Conservation (phyloP, 2,113 vertebrate genomes). For the Peromyscus polionotus region DNA sequence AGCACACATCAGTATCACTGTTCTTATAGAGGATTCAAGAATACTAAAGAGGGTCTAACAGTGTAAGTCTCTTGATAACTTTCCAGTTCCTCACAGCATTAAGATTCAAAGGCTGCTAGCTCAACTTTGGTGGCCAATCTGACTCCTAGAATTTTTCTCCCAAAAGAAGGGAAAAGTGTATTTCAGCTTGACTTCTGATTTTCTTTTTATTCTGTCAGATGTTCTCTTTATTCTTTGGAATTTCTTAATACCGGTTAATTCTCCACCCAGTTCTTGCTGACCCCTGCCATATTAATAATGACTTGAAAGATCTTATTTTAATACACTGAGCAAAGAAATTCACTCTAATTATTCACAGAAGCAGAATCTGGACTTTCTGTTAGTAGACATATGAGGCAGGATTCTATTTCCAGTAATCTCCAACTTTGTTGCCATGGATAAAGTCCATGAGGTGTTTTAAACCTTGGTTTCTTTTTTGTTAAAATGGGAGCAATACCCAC, state of each 20-base stretch:
- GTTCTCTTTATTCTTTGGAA: not conserved
- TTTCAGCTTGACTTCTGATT: not conserved
- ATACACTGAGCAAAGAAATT: not conserved
- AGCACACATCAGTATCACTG: not conserved
- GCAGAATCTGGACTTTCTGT: not conserved
- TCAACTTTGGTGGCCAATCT: not conserved
- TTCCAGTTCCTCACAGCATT: not conserved
- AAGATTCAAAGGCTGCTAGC: not conserved
- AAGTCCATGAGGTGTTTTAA: not conserved
- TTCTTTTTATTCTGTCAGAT: not conserved
- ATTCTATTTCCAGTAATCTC: not conserved
- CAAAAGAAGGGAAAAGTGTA: not conserved
- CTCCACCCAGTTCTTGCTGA: not conserved
- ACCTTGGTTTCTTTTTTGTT: not conserved
- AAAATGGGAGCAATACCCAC: not conserved
- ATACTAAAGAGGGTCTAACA: not conserved
- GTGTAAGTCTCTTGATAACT: not conserved
- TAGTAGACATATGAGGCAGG: not conserved
- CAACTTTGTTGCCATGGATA: not conserved
- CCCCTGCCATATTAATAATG: not conserved
- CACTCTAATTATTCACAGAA: not conserved
- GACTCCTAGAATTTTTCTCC: not conserved
- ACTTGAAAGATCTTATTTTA: slow-evolving; percentile 7
- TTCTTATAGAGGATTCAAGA: not conserved
- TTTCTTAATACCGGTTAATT: not conserved